These are phyloP conservation scores for Coturnix japonica DNA, from an alignment of 2,113 vertebrate species.

Conservation along the genomic window DNA sequence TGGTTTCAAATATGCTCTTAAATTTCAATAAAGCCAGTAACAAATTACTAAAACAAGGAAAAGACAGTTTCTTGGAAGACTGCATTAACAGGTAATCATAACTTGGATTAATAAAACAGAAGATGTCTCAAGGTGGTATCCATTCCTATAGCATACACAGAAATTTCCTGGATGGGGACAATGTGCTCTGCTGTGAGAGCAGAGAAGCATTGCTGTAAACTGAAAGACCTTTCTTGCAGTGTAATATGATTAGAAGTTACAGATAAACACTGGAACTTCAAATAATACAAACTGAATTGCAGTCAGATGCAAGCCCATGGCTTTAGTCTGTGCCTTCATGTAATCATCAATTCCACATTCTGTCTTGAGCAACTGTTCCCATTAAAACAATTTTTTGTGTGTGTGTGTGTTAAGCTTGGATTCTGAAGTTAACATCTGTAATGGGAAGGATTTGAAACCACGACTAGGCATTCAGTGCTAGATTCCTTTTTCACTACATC, in stretches of 20 bases:
- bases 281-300: neutral
- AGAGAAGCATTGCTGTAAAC: neutral
- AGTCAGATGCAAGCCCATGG: neutral
- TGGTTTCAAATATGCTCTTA: neutral
- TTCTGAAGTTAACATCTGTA: neutral
- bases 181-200: neutral
- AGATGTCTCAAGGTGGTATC: neutral
- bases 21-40: neutral
- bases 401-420: neutral
- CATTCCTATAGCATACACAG: rapidly evolving
- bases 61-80: neutral
- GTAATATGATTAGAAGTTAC: neutral
- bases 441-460: neutral
- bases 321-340: neutral
- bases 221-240: neutral
- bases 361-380: neutral
- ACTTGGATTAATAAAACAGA: neutral
- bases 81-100: neutral
- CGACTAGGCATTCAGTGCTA: neutral
- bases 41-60: neutral
- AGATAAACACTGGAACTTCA: neutral
- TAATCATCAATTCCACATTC: neutral
- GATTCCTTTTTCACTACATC: neutral
- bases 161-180: neutral
- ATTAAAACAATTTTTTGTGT: neutral